Base-by-base conservation (phyloP, 2,888 invertebrate species). In the Acleris laterana region DNA sequence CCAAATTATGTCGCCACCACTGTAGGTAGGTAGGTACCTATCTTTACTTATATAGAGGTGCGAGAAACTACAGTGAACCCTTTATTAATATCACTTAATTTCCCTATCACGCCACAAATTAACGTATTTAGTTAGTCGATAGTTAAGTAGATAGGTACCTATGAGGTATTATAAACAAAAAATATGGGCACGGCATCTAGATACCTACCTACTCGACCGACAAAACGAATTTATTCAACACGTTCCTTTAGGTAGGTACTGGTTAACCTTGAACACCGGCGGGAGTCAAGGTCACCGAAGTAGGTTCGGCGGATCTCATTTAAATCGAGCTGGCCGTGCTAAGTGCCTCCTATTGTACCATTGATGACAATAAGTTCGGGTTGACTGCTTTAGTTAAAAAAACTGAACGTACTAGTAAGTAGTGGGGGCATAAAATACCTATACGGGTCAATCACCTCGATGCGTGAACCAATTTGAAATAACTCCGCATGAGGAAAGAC, bases 391-490 rank as follows among this genome's bases (percentile, higher is more conserved):
- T 71, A 70, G 74, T 74, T 79, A 79, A 84, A 86, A 71, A 85
- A 87, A 80, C 74, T 72, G 71, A 73, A 72, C 73, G 73, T 74
- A 9, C 32, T 9, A 75, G 73, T 75, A 77, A 38, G 46, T 46
- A 7, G 80, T 80, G 77, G 85, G 85, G 83, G 81, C 79, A 80
- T 75, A 75, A 80, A 78, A 69, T 62, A n/a, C n/a, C n/a, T n/a
- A 62, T 55, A 42, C 77, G 79, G 90, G 89, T 87, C 88, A 82
- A 79, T 87, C 80, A 90, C 85, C 90, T 78, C 78, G 68, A 77
- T 76, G 81, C 81, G 79, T 89, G 82, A 86, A 88, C 86, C 84
- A 87, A 86, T 89, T 88, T 82, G 79, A 82, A 84, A 79, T 82
- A 83, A 82, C 83, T 79, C 67, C 72, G 71, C 73, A 74, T 77